phyloP scores from a whole-genome alignment of 2,797 vertebrate genomes.

The Phalanger gymnotis region DNA sequence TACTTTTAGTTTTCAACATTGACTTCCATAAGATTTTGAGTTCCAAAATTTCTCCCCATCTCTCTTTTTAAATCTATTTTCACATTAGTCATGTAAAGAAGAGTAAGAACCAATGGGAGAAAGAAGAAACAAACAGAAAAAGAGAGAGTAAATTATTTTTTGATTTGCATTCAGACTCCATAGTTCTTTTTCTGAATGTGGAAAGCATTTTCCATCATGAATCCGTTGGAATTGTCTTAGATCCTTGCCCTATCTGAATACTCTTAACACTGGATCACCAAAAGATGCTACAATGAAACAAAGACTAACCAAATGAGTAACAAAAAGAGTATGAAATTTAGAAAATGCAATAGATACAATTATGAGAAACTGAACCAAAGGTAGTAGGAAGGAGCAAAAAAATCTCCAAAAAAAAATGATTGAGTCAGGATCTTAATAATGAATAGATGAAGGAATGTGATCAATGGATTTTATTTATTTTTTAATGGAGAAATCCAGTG shows the following conservation, averaged over 20 bases:
- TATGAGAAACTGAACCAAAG: constrained; percentile 46
- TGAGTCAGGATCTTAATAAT: not conserved
- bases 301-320: constrained; percentile 8
- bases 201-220: no score
- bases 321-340: not conserved
- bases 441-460: not conserved
- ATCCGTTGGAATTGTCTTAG: no score
- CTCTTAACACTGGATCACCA: not conserved
- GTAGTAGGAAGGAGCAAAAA: constrained; percentile 20
- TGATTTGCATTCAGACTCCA: no score
- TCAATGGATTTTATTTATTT: constrained; percentile 1
- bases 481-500: constrained; percentile 2
- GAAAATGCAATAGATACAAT: constrained; percentile 28
- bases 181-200: no score
- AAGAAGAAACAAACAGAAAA: no score
- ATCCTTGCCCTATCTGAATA: not conserved
- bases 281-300: constrained; percentile 50
- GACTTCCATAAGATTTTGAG: no score
- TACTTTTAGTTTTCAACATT: no score
- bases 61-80: no score
- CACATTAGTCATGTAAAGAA: no score
- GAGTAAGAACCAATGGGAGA: no score
- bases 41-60: no score
- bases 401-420: constrained; percentile 20
- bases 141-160: no score